Conservation (phyloP, 2,113 vertebrate species). For the Sakesphorus luctuosus region DNA sequence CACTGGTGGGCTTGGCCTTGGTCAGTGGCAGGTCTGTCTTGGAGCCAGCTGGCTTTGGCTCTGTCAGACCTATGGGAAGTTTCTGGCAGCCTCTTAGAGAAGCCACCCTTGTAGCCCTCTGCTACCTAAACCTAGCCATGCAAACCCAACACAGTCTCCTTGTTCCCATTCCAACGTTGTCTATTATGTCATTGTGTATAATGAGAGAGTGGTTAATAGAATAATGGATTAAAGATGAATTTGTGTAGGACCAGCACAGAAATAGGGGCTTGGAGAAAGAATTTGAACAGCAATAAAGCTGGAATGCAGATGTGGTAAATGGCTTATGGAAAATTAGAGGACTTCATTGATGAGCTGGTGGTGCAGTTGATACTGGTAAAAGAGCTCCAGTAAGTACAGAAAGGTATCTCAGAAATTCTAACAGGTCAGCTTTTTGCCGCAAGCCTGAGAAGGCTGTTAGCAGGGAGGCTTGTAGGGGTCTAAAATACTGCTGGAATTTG, state of each 20-base stretch:
- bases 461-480: not conserved
- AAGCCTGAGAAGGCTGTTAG: not conserved
- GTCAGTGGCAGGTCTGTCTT: rapidly evolving
- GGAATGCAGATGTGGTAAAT: not conserved
- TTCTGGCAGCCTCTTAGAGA: not conserved
- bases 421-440: not conserved
- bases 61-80: not conserved
- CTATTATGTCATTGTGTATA: not conserved
- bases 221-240: not conserved
- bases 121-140: not conserved
- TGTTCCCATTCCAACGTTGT: not conserved
- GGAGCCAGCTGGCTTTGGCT: not conserved
- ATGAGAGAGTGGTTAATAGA: not conserved
- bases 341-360: rapidly evolving
- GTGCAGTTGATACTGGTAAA: not conserved
- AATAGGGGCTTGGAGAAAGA: not conserved
- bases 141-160: not conserved
- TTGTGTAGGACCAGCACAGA: not conserved
- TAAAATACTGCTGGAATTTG: not conserved
- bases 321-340: not conserved
- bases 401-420: not conserved
- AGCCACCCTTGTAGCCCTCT: not conserved
- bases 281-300: not conserved
- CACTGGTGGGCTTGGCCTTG: not conserved
- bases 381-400: not conserved